A percentile compares a stretch with the other conserved stretches of the same genome.
These are phyloP conservation scores for Desmodus rotundus DNA, from an alignment of 2,113 vertebrate genomes.

Conservation along the genomic window DNA sequence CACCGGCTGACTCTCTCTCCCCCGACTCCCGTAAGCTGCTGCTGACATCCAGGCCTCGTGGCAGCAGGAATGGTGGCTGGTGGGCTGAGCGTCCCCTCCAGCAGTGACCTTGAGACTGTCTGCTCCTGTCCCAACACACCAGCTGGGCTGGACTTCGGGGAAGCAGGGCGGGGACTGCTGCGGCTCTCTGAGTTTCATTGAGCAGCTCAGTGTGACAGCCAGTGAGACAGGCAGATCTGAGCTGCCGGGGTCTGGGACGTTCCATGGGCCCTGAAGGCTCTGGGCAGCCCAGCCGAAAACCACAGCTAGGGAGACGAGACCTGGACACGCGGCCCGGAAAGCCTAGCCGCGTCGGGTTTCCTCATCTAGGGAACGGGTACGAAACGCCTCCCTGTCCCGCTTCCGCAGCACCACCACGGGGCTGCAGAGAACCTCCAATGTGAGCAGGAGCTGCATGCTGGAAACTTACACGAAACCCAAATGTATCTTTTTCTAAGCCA, in stretches of 20 bases:
- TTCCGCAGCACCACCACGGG: background rate
- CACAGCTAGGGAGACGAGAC: background rate
- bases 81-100: background rate
- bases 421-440: background rate
- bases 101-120: background rate
- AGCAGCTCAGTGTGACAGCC: background rate
- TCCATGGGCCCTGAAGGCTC: background rate
- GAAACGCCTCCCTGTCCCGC: background rate
- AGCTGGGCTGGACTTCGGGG: background rate
- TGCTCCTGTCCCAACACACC: background rate
- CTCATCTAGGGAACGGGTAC: background rate
- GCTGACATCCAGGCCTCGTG: accelerated
- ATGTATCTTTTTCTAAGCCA: background rate
- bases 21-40: background rate
- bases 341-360: background rate
- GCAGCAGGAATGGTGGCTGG: background rate
- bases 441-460: background rate
- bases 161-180: background rate
- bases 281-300: background rate
- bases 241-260: too few species aligned
- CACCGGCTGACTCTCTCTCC: background rate
- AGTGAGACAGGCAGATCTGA: background rate
- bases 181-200: background rate
- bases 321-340: background rate
- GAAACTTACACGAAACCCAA: background rate